Conservation (phyloP, 2,113 vertebrate genomes). For the Aplodontia rufa region DNA sequence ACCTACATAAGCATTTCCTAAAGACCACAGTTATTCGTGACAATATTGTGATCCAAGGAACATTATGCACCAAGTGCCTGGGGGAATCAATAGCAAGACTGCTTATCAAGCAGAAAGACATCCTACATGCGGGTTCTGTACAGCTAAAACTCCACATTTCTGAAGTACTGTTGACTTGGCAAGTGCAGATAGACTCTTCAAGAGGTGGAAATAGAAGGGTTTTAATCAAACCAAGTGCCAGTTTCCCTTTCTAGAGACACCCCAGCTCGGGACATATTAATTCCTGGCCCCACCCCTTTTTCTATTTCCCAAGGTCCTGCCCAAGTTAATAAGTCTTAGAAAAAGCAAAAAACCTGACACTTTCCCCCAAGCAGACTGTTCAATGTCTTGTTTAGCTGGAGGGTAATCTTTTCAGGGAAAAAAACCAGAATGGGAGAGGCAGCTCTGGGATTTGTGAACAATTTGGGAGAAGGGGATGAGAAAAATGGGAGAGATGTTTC, state of each 20-base stretch:
- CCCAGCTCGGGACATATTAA: background rate
- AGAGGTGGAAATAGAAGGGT: background rate
- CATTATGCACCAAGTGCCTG: background rate
- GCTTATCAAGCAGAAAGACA: background rate
- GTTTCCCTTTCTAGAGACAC: background rate
- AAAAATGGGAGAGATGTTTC: background rate
- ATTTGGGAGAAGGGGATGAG: background rate
- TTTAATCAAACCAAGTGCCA: background rate
- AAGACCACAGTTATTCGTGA: background rate
- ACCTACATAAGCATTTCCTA: background rate
- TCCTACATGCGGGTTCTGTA: background rate
- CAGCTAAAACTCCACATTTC: background rate
- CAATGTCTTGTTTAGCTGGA: constrained; percentile 2
- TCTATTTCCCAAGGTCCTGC: background rate
- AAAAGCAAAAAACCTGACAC: background rate
- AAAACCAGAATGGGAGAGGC: background rate
- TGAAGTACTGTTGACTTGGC: background rate
- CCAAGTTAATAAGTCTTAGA: constrained; percentile 5
- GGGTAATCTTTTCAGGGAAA: background rate
- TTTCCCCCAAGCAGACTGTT: background rate
- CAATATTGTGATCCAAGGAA: constrained; percentile 35
- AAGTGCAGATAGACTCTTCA: background rate
- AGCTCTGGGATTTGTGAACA: background rate
- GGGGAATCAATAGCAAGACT: background rate
- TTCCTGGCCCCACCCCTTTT: background rate